Base-by-base conservation (phyloP, 2,888 invertebrate species). In the Cryptus viduatorius region DNA sequence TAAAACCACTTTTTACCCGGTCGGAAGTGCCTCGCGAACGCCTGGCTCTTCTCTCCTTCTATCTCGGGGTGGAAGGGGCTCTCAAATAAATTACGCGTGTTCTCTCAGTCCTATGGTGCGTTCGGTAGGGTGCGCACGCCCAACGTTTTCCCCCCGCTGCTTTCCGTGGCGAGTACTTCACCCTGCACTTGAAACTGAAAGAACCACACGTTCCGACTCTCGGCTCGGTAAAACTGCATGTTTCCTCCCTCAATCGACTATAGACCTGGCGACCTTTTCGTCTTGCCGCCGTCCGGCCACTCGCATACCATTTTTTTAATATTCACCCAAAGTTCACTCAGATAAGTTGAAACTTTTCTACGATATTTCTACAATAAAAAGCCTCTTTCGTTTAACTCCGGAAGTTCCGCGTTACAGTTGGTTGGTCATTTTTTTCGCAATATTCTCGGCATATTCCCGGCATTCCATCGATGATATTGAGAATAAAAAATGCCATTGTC, bases 1-100 rank as follows among this genome's bases (percentile, higher is more conserved):
- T 84, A 84, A 79, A 86, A 87, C 82, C 84, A 80, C 85, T 85
- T 88, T 88, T 88, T 87, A 37, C 75, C 68, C 59, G 53, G 56
- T 83, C 81, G 85, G 79, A 87, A 86, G 85, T 85, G 83, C 87
- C 82, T 64, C 79, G 72, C 71, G 71, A 78, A 82, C 82, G 75
- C 59, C 78, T 78, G 75, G 84, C 31, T 80, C 77, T 82, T 79
- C 69, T 76, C 67, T 68, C 75, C 50, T 53, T 82, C 59, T 46
- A n/a, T 48, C 37, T 3, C 44, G n/a, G 12, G 5, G 37, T 37
- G 37, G 37, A 37, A 37, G 50, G 48, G 24, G 31, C 64, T 77
- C 82, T 84, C 84, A 67, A 86, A 84, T 86, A 79, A 84, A 86
- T 84, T 76, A 76, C 72, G 50, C 73, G 72, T 67, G 71, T 64